Evolutionary conservation across 1,140 invertebrate genomes (phyloP).

Genomic region (Bombus vancouverensis): DNA sequence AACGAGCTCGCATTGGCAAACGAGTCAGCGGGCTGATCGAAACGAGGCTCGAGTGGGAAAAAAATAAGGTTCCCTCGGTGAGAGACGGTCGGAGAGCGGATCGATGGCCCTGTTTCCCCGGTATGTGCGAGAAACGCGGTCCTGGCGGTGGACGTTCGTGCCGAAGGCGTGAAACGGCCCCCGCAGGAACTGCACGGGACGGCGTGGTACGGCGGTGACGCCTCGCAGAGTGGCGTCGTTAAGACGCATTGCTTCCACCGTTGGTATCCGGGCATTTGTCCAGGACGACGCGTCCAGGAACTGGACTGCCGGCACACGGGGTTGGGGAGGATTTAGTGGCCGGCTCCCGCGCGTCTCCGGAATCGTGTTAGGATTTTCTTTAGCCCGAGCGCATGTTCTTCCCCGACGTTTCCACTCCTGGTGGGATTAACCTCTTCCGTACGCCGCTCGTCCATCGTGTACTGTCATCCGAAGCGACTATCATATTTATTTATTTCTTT

Average conservation of each 20-base stretch:
- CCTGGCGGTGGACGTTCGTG: neutral
- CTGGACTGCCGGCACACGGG: slow-evolving; percentile 40
- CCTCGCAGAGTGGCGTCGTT: slow-evolving; percentile 50
- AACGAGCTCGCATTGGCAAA: too few relatives aligned
- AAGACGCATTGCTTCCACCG: slow-evolving; percentile 81
- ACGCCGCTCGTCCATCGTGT: too few relatives aligned
- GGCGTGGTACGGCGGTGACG: slow-evolving; percentile 31
- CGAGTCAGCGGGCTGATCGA: neutral
- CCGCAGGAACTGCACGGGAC: slow-evolving; percentile 44
- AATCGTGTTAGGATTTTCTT: slow-evolving; percentile 61
- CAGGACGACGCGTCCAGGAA: slow-evolving; percentile 78
- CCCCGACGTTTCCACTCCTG: too few relatives aligned
- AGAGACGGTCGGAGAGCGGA: neutral
- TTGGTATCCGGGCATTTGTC: slow-evolving; percentile 82
- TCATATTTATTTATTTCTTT: too few relatives aligned
- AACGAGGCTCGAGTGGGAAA: neutral
- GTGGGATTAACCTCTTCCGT: too few relatives aligned
- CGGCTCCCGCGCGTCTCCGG: slow-evolving; percentile 39
- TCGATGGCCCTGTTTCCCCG: neutral
- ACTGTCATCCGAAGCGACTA: too few relatives aligned
- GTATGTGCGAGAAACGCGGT: neutral
- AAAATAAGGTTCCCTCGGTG: too few relatives aligned
- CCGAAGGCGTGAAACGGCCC: slow-evolving; percentile 47
- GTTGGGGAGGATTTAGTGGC: slow-evolving; percentile 74
- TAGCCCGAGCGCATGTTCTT: neutral